Percentiles rank a stretch among this genome's conserved stretches.
Conservation (phyloP, 2,888 invertebrate species). For the Drosophila peninsularis region DNA sequence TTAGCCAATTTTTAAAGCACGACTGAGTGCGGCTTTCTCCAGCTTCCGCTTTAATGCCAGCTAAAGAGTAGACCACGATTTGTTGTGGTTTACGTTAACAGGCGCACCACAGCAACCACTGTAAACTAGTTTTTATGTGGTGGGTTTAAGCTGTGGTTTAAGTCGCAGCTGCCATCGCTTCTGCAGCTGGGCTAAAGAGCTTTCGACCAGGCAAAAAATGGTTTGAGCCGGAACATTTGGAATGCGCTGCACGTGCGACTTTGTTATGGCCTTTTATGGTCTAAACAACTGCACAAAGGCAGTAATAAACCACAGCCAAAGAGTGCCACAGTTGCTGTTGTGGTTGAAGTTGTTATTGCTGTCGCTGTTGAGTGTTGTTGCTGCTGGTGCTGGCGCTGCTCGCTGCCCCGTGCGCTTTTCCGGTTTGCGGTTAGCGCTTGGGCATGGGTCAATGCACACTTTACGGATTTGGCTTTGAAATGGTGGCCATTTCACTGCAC, state of each 20-base stretch:
- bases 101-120: neutral
- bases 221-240: constrained; percentile 23
- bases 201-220: constrained; percentile 27
- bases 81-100: neutral
- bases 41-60: neutral
- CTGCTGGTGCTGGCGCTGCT: constrained; percentile 2
- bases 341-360: constrained; percentile 23
- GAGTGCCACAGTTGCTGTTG: constrained; percentile 41
- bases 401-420: constrained; percentile 61
- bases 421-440: constrained; percentile 65
- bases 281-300: constrained; percentile 52
- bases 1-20: neutral
- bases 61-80: constrained; percentile 33
- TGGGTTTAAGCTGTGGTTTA: constrained; percentile 25
- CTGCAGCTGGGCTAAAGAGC: constrained; percentile 19
- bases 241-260: constrained; percentile 53
- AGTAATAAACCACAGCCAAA: constrained; percentile 26
- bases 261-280: constrained; percentile 51
- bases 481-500: constrained; percentile 66
- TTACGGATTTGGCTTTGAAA: constrained; percentile 70
- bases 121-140: constrained; percentile 9
- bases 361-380: constrained; percentile 17
- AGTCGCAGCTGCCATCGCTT: constrained; percentile 11
- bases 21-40: constrained; percentile 23
- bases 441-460: constrained; percentile 77